phyloP scores from a whole-genome alignment of 2,888 invertebrate genomes.

The Chymomyza procnemis region DNA sequence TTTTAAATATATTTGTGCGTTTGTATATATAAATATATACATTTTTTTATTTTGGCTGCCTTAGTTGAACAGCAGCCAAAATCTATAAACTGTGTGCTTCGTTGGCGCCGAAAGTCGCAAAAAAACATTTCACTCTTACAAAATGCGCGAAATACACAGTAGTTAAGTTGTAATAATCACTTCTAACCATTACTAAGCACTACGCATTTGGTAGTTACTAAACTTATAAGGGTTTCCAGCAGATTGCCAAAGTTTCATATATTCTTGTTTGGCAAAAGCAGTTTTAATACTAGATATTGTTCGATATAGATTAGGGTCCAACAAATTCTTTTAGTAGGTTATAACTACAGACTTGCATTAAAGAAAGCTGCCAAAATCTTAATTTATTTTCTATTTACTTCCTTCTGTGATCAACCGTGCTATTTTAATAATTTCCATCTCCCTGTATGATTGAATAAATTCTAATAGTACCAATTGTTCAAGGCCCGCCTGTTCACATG shows the following conservation, averaged over 20 bases:
- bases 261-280: not conserved
- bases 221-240: not conserved
- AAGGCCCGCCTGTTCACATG: too few species aligned
- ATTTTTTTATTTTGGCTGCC: not conserved
- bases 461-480: too few species aligned
- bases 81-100: constrained; percentile 16
- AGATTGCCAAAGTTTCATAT: not conserved
- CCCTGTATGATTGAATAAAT: too few species aligned
- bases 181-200: not conserved
- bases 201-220: not conserved
- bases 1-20: not conserved
- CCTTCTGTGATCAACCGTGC: too few species aligned
- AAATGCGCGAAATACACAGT: not conserved
- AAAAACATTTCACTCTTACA: not conserved
- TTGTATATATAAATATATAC: not conserved
- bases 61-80: constrained; percentile 55
- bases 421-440: too few species aligned
- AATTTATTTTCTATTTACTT: too few species aligned
- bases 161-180: not conserved
- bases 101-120: constrained; percentile 17
- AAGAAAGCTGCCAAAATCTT: too few species aligned
- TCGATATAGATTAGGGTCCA: too few species aligned
- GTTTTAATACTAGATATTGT: too few species aligned
- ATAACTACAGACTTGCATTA: too few species aligned
- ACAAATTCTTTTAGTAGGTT: too few species aligned